Evolutionary conservation across 1,140 invertebrate genomes (phyloP), one percentile per base, ranked within the genome.

Genomic region (Lucilia cuprina): DNA sequence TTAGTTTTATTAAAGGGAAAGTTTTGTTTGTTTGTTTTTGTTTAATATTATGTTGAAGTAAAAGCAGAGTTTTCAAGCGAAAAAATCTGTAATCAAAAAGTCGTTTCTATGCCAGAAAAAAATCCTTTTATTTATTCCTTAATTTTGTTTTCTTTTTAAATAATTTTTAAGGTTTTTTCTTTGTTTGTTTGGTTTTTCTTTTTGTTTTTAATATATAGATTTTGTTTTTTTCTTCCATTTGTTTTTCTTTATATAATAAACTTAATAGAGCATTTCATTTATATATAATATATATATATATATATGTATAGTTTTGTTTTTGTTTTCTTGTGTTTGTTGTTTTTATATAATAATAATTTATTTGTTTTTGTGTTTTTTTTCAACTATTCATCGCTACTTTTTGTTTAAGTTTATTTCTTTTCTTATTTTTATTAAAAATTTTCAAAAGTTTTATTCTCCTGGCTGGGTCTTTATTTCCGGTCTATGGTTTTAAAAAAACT

Each of bases 231-330:
- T 82, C 34, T 55, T 82, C 13, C 75, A 78, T 49, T 70, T 30
- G 25, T 30, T 30, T n/a, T 49, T 82, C 19, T 82, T 50, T 74
- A 47, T 34, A 82, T 83, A 65, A 70, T 65, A 65, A 83, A 70
- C 65, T 83, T 65, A 83, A 74, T 74, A 83, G 82, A 65, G 82
- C 82, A n/a, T 83, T 65, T 25, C 25, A 17, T 34, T 78, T 78
- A n/a, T 41, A 49, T 78, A 41, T 77, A 34, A 41, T 77, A 34
- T 77, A 41, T 41, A 34, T 75, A 14, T 75, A 34, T 19, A 41
- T 17, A 21, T 78, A 12, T 74, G 47, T 49, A 34, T 82, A 14
- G 47, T 83, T 83, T 83, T 35, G 12, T 65, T 70, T 47, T 82
- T 50, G 3, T 49, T 82, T 55, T 83, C 30, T 12, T 83, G 47